phyloP scores from a whole-genome alignment of 2,797 vertebrate species.

The Eleutherodactylus coqui region DNA sequence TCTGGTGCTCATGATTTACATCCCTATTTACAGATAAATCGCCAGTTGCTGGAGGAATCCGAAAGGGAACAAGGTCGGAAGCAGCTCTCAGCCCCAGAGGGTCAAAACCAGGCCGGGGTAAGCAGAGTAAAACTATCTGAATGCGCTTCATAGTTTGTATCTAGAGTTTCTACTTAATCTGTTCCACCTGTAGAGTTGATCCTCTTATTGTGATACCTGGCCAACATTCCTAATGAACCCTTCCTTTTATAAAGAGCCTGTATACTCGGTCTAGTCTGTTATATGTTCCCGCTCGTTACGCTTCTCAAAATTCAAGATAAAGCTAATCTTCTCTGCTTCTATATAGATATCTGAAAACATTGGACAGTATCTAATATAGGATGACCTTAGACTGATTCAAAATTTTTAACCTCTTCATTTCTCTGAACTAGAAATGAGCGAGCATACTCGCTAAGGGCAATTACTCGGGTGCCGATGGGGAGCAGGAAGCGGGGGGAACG shows the following conservation, averaged over 20 bases:
- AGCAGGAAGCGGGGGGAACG: no score
- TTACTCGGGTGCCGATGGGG: no score
- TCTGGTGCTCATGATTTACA: neutral
- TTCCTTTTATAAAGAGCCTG: neutral
- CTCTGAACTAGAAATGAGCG: no score
- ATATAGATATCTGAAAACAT: conserved; percentile 33
- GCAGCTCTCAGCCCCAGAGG: conserved; percentile 71
- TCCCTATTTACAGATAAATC: conserved; percentile 77
- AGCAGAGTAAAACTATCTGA: neutral
- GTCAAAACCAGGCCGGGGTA: conserved; percentile 71
- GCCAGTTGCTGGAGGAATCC: conserved; percentile 78
- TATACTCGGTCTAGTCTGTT: neutral
- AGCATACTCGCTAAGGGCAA: no score
- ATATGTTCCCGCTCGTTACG: neutral
- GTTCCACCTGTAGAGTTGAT: neutral
- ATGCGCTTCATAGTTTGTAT: neutral
- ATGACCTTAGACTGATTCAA: neutral
- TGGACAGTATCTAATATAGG: conserved; percentile 45
- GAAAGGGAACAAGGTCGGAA: conserved; percentile 78
- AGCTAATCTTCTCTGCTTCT: conserved; percentile 39
- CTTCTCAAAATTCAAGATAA: neutral
- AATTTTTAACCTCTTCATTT: no score
- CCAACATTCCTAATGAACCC: neutral
- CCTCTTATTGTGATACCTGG: neutral
- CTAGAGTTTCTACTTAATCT: neutral